Base-by-base conservation (phyloP, 2,797 vertebrate species). In the Tapera naevia region DNA sequence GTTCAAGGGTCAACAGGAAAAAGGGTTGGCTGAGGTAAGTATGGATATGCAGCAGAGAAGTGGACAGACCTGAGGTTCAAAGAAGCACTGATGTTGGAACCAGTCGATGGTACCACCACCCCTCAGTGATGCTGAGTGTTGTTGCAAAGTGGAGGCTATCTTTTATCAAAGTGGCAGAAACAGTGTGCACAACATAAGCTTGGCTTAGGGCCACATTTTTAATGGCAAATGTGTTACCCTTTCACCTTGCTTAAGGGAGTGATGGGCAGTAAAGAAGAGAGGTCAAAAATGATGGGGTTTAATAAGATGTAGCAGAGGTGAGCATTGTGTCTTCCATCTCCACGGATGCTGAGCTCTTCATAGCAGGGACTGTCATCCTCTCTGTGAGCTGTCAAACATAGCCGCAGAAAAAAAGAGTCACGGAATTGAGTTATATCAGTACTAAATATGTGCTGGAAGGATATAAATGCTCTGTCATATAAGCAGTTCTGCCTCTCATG, bases 21-120 rank as follows among this genome's bases (percentile, higher is more conserved):
- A 85, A 43, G 8, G 27, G 9, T 56, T 87, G 58, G 51, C 86
- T 85, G 43, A 51, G 50, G 65, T 51, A 19, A 23, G 14, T 10
- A 12, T 85, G 51, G n/a, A 3, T 62, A 7, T 6, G 19, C 54
- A 66, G 46, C 33, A 69, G 54, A 54, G 60, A 75, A 66, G 28
- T 6, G 65, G 62, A 32, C 27, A 69, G 69, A n/a, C 21, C 3
- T 25, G 15, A 18, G 27, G 10, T 72, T 83, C 19, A 65, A 9
- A 70, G 74, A 33, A 74, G 32, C 6, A 7, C 11, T 30, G 11
- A 3, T 58, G 33, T 28, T 86, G 50, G 24, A 37, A 33, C 24
- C 0, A 4, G 28, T 41, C 0, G 1, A 2, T 64, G 11, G 28
- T 37, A 23, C 39, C 0, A 2, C 21, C 8, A 35, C 3, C 7